Conservation (phyloP, 2,797 vertebrate species). For the Spinibarbus caldwelli region DNA sequence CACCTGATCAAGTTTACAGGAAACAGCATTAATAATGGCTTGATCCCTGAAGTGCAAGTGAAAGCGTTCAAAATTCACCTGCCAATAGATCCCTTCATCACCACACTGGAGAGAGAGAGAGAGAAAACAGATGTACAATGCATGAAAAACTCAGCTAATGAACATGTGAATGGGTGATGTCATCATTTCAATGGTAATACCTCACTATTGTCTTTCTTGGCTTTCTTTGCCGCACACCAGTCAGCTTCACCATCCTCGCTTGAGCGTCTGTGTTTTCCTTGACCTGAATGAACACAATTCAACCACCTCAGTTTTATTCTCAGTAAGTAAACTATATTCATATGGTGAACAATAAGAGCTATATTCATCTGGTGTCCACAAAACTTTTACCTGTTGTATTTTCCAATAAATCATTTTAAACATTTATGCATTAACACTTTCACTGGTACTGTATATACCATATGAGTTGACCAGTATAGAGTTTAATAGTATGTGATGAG, state of each 20-base stretch:
- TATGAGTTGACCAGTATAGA: background rate
- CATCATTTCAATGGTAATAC: constrained; percentile 54
- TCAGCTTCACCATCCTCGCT: constrained; percentile 75
- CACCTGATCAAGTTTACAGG: constrained; percentile 95
- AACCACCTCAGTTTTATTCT: background rate
- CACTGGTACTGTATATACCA: background rate
- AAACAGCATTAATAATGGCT: constrained; percentile 88
- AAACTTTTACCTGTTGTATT: background rate
- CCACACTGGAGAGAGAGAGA: constrained; percentile 70
- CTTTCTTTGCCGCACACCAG: constrained; percentile 71
- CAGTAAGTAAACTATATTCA: no score
- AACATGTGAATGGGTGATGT: background rate
- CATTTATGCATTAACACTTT: background rate
- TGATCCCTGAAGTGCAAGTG: constrained; percentile 96
- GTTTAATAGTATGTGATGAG: background rate
- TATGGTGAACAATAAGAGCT: background rate
- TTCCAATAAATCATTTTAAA: background rate
- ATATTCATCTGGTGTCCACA: no score
- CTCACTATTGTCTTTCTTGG: constrained; percentile 69
- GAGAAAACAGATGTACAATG: background rate
- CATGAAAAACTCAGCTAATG: background rate
- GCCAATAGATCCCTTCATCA: constrained; percentile 93
- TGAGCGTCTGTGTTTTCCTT: constrained; percentile 75
- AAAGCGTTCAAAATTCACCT: constrained; percentile 92
- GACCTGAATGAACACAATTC: constrained; percentile 61